Conservation (phyloP, 35 echinoderm and acorn worm genomes). For the Strongylocentrotus purpuratus region DNA sequence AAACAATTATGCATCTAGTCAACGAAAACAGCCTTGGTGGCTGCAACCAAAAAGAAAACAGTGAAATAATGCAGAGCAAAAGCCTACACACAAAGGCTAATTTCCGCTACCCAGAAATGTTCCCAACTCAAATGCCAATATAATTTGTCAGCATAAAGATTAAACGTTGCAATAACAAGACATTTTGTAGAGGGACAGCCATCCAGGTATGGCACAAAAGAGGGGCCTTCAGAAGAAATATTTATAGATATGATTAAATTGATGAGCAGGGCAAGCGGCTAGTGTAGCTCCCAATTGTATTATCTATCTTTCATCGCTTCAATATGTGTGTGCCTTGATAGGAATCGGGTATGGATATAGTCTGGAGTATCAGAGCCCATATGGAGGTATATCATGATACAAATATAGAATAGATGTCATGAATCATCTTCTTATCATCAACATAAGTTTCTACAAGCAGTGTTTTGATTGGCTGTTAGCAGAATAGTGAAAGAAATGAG, state of each 20-base stretch:
- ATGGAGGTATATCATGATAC: no score
- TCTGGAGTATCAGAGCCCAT: not conserved
- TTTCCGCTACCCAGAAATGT: not conserved
- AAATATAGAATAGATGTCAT: no score
- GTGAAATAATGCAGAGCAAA: not conserved
- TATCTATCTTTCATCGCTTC: not conserved
- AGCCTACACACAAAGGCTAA: not conserved
- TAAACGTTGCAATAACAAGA: conserved; percentile 11
- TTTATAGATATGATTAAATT: conserved; percentile 8
- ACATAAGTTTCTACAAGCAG: no score
- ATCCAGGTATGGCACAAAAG: not conserved
- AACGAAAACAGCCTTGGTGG: not conserved
- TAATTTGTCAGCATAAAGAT: conserved; percentile 12
- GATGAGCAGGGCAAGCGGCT: not conserved
- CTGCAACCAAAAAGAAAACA: not conserved
- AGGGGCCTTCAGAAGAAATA: not conserved
- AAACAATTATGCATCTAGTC: not conserved
- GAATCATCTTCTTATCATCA: no score
- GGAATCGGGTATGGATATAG: not conserved
- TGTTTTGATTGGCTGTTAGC: no score
- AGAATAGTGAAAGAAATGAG: no score
- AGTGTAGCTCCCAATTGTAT: not conserved
- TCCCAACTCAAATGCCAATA: not conserved
- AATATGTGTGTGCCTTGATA: not conserved
- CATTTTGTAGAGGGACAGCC: not conserved